Base-by-base conservation (phyloP, 1,140 invertebrate species). In the Maconellicoccus hirsutus region DNA sequence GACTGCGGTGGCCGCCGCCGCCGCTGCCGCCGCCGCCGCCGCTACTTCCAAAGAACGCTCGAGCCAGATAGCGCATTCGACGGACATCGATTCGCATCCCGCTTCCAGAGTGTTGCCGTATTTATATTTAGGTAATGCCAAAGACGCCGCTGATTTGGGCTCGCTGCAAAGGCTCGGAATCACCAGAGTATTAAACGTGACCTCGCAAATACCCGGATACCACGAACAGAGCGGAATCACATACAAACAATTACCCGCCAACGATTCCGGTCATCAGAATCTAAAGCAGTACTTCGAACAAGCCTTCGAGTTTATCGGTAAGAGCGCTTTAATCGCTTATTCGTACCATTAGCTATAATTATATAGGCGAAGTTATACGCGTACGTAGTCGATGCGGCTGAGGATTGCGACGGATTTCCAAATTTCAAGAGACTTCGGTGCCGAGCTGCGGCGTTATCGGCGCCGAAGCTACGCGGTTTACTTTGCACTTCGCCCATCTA, bases 261-360 rank as follows among this genome's bases (percentile, higher is more conserved):
- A 86, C 25, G 92, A 95, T 82, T 91, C 87, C 59, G 87, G 89
- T 12, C 89, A 92, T 76, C 92, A 94, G 78, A 94, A 95, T 80
- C 86, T 94, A 16, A 90, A 90, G 76, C 92, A 94, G 82, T 94
- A 93, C 83, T 95, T 94, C 81, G 89, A 93, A 77, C 90, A 93
- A 78, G 90, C 92, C 71, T 92, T 89, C 78, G 86, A 91, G 74
- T 95, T 94, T 81, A 95, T 95, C 76, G 92, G 92, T 94, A 80
- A 89, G 87, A 84, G 70, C 6, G 21, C 42, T 23, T 23, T 23
- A 19, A 23, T 33, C 12, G 3, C 4, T 12, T 33, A 12, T 33
- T 33, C 12, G 12, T 33, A 33, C 4, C 29, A 6, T 33, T 33
- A 33, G 29, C 29, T 3, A n/a, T n/a, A n/a, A n/a, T n/a, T n/a